Base-by-base conservation (phyloP, 2,888 invertebrate genomes). In the Stenoptilia bipunctidactyla region DNA sequence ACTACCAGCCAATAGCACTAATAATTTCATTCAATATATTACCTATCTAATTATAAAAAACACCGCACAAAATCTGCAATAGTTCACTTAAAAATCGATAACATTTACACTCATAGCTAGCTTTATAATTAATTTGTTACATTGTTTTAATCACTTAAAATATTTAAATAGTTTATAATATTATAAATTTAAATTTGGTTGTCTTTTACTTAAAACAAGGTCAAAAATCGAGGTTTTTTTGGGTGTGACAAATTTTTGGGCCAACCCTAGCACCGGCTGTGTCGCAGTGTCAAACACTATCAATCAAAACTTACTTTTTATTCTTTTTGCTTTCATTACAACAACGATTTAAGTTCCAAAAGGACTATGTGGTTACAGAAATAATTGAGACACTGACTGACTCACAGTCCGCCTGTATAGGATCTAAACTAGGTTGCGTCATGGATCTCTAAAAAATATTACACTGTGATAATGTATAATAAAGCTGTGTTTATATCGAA, bases 1-100 rank as follows among this genome's bases (percentile, higher is more conserved):
- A 62, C 66, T 66, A 63, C 62, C 65, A 66, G 66, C 70, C 73
- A 63, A 63, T 66, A 71, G 68, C 73, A 69, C 73, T 74, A 76
- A 74, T 77, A 73, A 80, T 80, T 79, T 79, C 82, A 76, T 84
- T 83, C 82, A 83, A 83, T 83, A 83, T 83, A 83, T 84, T 83
- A 82, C 85, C 85, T 85, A 85, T 80, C 85, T 85, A 85, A 80
- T 79, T 84, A 82, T 79, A 82, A 83, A 30, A 83, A 85, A 83
- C 80, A 74, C 76, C 76, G 80, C 84, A 77, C 82, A 80, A 82
- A 79, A 79, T 73, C 69, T 80, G 75, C 77, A 79, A 75, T 76
- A 71, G 72, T 74, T 72, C 71, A 82, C 80, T 82, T 80, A 82
- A 74, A 77, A 79, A 79, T 74, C 70, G 69, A 77, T 79, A 82